A percentile compares a stretch with the other conserved stretches of the same genome.
These are phyloP conservation scores for Callorhinus ursinus DNA, from an alignment of 2,113 vertebrate species.

Conservation along the genomic window DNA sequence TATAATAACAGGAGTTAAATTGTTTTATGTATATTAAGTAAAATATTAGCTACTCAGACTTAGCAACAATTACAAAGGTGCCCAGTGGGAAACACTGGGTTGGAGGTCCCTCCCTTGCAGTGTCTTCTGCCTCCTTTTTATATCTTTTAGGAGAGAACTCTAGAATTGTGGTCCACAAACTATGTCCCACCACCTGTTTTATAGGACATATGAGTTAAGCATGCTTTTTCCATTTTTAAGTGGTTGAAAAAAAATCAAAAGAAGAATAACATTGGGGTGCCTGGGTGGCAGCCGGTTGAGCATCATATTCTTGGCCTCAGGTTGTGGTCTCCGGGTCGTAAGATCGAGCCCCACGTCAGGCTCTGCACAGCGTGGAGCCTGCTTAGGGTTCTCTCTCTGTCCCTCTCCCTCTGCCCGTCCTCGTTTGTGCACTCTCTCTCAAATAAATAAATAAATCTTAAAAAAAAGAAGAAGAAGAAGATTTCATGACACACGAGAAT, in stretches of 20 bases:
- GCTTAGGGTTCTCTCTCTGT: background rate
- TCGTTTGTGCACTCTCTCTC: background rate
- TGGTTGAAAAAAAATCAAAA: background rate
- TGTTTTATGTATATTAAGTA: background rate
- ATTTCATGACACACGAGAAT: background rate
- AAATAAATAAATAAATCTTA: background rate
- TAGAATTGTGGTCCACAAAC: background rate
- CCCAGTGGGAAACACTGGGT: background rate
- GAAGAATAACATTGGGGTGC: background rate
- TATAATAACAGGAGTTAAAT: background rate
- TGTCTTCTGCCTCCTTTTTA: background rate
- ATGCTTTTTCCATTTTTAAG: background rate
- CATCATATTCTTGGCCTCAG: background rate
- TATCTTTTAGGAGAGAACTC: background rate
- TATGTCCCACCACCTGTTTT: background rate
- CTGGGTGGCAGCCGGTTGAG: background rate
- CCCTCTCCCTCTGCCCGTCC: background rate
- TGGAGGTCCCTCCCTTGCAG: background rate
- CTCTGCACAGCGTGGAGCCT: background rate
- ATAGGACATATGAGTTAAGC: too few species aligned
- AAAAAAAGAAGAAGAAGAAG: background rate
- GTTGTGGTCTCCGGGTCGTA: background rate
- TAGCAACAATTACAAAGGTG: background rate
- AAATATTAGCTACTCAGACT: background rate
- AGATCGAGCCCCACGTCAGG: background rate